phyloP scores from a whole-genome alignment of 1,140 invertebrate species.

The Bicyclus anynana region DNA sequence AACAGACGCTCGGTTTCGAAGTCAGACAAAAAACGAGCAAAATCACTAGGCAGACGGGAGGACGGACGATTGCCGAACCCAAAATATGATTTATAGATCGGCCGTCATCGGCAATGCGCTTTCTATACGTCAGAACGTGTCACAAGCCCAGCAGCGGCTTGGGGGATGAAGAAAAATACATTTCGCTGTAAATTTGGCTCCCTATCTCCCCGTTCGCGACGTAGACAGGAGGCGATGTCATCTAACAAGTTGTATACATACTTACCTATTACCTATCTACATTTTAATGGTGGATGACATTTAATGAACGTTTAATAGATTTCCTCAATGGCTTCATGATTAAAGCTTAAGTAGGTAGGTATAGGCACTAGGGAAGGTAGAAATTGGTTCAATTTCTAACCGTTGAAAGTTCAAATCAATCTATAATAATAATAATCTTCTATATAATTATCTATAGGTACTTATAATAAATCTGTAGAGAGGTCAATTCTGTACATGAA shows the following conservation, averaged over 20 bases:
- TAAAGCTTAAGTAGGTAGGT: too few relatives aligned
- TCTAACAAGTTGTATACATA: not conserved
- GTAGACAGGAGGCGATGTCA: not conserved
- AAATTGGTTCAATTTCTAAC: too few relatives aligned
- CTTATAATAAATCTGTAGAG: too few relatives aligned
- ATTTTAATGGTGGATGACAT: not conserved
- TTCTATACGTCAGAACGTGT: slow-evolving; percentile 71
- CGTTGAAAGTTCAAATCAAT: too few relatives aligned
- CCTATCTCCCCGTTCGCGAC: slow-evolving; percentile 13
- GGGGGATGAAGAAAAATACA: slow-evolving; percentile 56
- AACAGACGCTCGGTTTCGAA: slow-evolving; percentile 53
- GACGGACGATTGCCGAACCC: slow-evolving; percentile 61
- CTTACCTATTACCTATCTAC: not conserved
- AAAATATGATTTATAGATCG: slow-evolving; percentile 74
- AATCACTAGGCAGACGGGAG: slow-evolving; percentile 60
- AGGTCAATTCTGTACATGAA: too few relatives aligned
- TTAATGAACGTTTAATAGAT: too few relatives aligned
- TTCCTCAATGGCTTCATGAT: too few relatives aligned
- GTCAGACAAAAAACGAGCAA: slow-evolving; percentile 74
- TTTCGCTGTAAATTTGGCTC: slow-evolving; percentile 20
- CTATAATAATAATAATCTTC: too few relatives aligned
- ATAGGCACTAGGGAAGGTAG: too few relatives aligned
- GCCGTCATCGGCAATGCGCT: slow-evolving; percentile 70
- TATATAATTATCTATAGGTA: too few relatives aligned
- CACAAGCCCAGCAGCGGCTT: slow-evolving; percentile 38